Base-by-base conservation (phyloP, 2,797 vertebrate species). In the Sus cebifrons region DNA sequence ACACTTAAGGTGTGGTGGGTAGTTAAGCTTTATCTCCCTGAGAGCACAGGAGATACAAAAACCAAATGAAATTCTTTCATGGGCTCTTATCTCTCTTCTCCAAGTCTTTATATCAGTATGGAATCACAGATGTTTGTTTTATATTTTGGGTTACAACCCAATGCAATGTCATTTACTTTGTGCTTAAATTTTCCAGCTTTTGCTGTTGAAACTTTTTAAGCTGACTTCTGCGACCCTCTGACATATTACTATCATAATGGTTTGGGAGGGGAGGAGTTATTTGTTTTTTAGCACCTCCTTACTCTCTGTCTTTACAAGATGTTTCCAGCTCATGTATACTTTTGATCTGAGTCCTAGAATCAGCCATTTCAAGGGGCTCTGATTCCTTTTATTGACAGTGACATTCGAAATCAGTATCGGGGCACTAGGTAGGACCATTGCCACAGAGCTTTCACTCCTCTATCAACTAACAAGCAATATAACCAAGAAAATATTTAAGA, bases 1-100 rank as follows among this genome's bases (percentile, higher is more conserved):
- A 7, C 14, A 62, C 1, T 56, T 3, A 60, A 18, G 36, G 29
- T 78, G 0, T 71, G 0, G 0, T 71, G 0, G 6, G 14, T 6
- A 44, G 3, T 73, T 86, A 62, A 32, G 8, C 3, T 27, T 4
- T n/a, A 62, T 11, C 3, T 77, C 27, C 6, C n/a, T 86, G 13
- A 78, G 36, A 56, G 3, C 1, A 23, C 3, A 54, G 49, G 3
- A 18, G 11, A 3, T 44, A 6, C 3, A 56, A 29, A 67, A 32
- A 17, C 23, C n/a, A 64, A 15, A 11, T 74, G 15, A 65, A 94
- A 65, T 77, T 91, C 7, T 88, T 5, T 5, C 25, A 13, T 67
- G 27, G 20, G 17, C 13, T 17, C 14, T 2, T 2, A 0, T 2
- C 8, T 90, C 6, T 60, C 9, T 73, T 49, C 12, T 16, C 11